phyloP scores from a whole-genome alignment of 37 sponge, comb jelly and placozoan species.

The Diacarnus erythraeanus region DNA sequence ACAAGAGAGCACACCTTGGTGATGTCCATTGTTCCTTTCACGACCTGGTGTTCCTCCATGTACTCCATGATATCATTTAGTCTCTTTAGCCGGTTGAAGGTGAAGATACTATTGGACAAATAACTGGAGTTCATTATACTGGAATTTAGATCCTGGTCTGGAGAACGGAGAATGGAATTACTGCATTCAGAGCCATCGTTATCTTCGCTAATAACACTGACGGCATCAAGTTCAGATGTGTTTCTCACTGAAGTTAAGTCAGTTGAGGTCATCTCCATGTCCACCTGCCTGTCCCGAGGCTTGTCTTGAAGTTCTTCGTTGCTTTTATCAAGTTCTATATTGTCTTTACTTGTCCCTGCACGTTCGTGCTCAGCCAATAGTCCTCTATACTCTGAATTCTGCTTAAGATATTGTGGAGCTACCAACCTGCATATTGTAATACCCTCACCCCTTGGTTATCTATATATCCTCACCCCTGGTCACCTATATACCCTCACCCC shows the following conservation, averaged over 20 bases:
- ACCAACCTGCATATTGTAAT: conserved; percentile 5
- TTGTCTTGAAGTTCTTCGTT: neutral
- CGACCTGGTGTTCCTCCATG: neutral
- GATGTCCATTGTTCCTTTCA: neutral
- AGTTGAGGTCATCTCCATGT: neutral
- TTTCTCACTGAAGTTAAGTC: neutral
- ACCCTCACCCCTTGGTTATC: no score
- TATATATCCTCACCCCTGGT: no score
- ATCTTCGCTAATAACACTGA: conserved; percentile 3
- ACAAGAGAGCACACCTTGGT: conserved; percentile 18
- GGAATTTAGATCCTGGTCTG: neutral
- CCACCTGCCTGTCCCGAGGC: neutral
- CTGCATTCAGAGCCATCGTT: neutral
- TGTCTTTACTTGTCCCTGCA: neutral
- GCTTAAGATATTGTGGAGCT: neutral
- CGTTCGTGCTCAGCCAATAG: neutral
- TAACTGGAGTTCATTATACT: neutral
- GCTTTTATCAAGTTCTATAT: neutral
- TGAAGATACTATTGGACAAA: neutral
- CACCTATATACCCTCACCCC: no score
- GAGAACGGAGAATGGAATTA: neutral
- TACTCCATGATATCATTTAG: conserved; percentile 22
- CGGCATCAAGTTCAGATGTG: neutral
- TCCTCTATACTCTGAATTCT: neutral
- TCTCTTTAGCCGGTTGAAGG: conserved; percentile 28